Conservation (phyloP, 2,888 invertebrate genomes). For the Ophioninae sp. region DNA sequence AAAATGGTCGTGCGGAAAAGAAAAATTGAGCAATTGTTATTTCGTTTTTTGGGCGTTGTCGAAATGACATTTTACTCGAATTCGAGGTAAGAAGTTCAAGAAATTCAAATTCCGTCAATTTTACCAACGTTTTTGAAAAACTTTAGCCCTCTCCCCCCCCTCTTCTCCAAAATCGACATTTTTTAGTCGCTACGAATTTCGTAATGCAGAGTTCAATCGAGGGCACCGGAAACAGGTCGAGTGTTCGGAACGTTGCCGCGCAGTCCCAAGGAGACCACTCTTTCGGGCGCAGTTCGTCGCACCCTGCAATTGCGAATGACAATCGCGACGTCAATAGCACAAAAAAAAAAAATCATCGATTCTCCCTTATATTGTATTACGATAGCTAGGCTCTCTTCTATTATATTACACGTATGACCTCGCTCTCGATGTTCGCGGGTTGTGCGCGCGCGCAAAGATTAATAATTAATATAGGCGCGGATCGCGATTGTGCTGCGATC, state of each 20-base stretch:
- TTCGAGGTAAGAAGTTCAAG: too few species aligned
- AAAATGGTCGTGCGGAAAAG: too few species aligned
- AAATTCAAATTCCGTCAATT: too few species aligned
- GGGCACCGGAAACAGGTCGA: constrained; percentile 16
- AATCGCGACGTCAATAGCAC: too few species aligned
- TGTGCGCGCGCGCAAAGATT: constrained; percentile 49
- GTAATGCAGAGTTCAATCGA: too few species aligned
- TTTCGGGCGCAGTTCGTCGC: constrained; percentile 38
- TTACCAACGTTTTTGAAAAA: too few species aligned
- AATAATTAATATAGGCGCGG: constrained; percentile 57
- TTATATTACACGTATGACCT: constrained; percentile 59
- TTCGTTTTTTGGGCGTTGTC: too few species aligned
- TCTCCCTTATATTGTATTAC: constrained; percentile 7
- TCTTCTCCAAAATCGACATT: too few species aligned
- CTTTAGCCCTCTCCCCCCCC: too few species aligned
- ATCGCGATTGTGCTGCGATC: constrained; percentile 32
- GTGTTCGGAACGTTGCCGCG: neutral
- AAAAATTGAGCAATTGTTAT: too few species aligned
- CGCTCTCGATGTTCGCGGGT: constrained; percentile 60
- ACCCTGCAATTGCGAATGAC: constrained; percentile 1
- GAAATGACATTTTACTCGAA: too few species aligned
- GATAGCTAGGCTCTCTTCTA: neutral
- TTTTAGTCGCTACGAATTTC: too few species aligned
- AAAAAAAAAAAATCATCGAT: constrained; percentile 42
- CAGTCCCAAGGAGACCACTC: neutral